A percentile compares a stretch with the other conserved stretches of the same genome.
phyloP scores from a whole-genome alignment of 2,797 vertebrate species.

The Sebastes hopkinsi region DNA sequence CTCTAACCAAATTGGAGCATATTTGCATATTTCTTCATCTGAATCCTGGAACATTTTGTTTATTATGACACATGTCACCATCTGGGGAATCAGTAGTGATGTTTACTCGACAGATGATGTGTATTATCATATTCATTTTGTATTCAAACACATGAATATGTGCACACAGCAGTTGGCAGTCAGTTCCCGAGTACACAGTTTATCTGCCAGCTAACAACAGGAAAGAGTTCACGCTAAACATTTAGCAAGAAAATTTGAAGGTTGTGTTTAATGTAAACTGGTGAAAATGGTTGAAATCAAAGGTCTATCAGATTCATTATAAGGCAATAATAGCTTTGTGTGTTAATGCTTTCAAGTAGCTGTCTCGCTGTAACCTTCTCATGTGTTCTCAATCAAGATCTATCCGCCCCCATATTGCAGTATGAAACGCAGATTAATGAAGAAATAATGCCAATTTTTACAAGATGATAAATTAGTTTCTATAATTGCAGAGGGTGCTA shows the following conservation, averaged over 20 bases:
- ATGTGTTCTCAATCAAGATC: neutral
- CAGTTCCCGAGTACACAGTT: neutral
- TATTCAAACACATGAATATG: neutral
- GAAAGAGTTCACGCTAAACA: neutral
- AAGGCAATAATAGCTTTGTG: neutral
- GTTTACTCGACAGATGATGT: conserved; percentile 29
- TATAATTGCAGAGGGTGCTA: neutral
- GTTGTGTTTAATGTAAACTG: neutral
- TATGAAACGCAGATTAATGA: neutral
- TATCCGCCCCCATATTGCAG: neutral
- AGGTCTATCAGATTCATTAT: neutral
- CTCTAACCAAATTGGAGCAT: conserved; percentile 1
- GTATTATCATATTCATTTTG: conserved; percentile 12
- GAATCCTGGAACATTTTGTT: conserved; percentile 13
- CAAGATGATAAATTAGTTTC: neutral
- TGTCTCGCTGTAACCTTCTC: neutral
- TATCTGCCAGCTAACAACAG: neutral
- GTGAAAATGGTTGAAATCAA: neutral
- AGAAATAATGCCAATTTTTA: neutral
- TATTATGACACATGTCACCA: conserved; percentile 19
- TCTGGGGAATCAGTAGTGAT: conserved; percentile 9
- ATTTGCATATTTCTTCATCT: conserved; percentile 40
- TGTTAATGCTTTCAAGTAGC: neutral
- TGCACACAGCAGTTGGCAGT: conserved; percentile 1
- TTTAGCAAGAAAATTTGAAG: neutral